Evolutionary conservation across 2,797 vertebrate genomes (phyloP).

Genomic region (Xiphorhynchus erythropygius): DNA sequence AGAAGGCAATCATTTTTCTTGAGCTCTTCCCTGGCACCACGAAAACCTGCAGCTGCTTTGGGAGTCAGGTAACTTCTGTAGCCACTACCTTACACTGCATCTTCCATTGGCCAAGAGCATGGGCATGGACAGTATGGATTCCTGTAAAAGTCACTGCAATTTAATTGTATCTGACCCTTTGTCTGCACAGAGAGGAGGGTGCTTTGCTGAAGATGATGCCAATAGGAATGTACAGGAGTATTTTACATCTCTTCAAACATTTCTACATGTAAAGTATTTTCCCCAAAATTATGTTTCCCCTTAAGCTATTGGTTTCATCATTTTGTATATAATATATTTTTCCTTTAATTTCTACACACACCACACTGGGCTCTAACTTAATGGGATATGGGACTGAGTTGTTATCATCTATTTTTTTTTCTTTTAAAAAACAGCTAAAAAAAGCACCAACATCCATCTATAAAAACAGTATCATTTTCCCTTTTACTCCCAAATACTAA

Average conservation of each 20-base stretch:
- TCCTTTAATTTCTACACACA: slow-evolving; percentile 36
- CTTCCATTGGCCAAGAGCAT: background rate
- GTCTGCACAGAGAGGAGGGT: background rate
- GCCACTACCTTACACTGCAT: background rate
- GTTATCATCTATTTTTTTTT: slow-evolving; percentile 8
- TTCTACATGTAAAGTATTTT: background rate
- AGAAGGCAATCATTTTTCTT: background rate
- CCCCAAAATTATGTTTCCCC: slow-evolving; percentile 18
- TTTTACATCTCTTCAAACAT: slow-evolving; percentile 35
- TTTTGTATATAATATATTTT: background rate
- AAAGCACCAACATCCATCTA: slow-evolving; percentile 62
- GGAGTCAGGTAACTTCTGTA: background rate
- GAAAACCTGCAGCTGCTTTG: background rate
- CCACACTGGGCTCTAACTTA: slow-evolving; percentile 55
- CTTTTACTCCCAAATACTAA: slow-evolving; percentile 44
- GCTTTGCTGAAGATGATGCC: background rate
- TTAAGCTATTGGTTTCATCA: slow-evolving; percentile 31
- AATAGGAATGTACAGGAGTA: background rate
- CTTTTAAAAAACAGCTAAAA: background rate
- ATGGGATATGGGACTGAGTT: slow-evolving; percentile 38
- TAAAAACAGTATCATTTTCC: slow-evolving; percentile 59
- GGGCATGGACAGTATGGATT: background rate
- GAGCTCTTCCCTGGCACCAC: background rate
- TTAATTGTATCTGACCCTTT: background rate
- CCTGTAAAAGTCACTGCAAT: background rate